A percentile compares a stretch with the other conserved stretches of the same genome.
Conservation (phyloP, 2,113 vertebrate species). For the Centrocercus urophasianus region DNA sequence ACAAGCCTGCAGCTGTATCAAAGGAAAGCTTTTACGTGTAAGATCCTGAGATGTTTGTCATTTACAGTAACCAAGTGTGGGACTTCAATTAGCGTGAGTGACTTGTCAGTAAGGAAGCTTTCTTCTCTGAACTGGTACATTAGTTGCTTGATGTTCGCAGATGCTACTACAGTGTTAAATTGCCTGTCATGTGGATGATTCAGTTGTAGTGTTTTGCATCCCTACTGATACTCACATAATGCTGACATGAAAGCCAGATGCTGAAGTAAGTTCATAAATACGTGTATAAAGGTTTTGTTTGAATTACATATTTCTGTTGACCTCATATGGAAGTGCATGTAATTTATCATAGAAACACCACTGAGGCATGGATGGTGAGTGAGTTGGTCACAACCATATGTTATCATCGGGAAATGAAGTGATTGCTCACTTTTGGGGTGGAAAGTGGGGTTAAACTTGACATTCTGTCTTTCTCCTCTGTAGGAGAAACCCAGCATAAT, state of each 20-base stretch:
- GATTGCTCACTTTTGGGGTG: background rate
- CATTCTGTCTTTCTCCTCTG: background rate
- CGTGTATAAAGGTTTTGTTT: background rate
- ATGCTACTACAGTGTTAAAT: slow-evolving; percentile 19
- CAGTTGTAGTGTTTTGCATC: slow-evolving; percentile 9
- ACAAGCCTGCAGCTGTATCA: slow-evolving; percentile 20
- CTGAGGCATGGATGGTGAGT: background rate
- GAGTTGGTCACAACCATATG: background rate
- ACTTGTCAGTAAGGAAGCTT: slow-evolving; percentile 62
- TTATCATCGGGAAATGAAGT: background rate
- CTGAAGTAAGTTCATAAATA: slow-evolving; percentile 22
- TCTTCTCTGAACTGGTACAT: slow-evolving; percentile 54
- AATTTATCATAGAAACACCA: background rate
- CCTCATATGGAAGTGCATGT: background rate
- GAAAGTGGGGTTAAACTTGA: background rate
- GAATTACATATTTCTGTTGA: slow-evolving; percentile 11
- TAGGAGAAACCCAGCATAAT: rapidly evolving
- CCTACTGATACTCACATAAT: background rate
- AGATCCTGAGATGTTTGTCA: slow-evolving; percentile 35
- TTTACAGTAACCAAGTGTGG: slow-evolving; percentile 27
- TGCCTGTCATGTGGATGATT: slow-evolving; percentile 29
- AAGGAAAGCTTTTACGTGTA: slow-evolving; percentile 4
- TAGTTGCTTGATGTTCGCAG: slow-evolving; percentile 22
- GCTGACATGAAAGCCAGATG: slow-evolving; percentile 12
- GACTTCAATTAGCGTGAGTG: slow-evolving; percentile 53